Evolutionary conservation across 2,888 invertebrate genomes (phyloP), one percentile per base, ranked within the genome.

Genomic region (Drosophila rellima): DNA sequence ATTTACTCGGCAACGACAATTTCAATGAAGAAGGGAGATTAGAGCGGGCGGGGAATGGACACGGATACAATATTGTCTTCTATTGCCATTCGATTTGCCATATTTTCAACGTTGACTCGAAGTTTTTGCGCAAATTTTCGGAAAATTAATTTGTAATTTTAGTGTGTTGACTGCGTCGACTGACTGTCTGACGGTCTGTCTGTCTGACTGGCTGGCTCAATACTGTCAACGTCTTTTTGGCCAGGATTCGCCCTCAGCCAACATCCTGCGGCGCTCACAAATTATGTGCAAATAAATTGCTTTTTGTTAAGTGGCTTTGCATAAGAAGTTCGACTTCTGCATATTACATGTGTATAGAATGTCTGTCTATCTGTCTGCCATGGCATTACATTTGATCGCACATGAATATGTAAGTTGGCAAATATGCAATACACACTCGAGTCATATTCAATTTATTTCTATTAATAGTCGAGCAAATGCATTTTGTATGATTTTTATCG

Each of bases 81-180:
- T 17, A 7, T 33, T 40, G 15, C 3, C 67, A 44, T 47, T 33
- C 33, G 29, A 20, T 10, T 20, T 37, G 65, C 55, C 74, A 78
- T 70, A 74, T 78, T 78, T 78, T 74, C 82, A 45, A 39, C 52
- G 54, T 57, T 42, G 47, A 33, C 26, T 59, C 65, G 73, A 80
- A 84, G 88, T 84, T 85, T 85, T 74, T 79, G 80, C 82, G 48
- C 81, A 87, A 82, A 87, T 84, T 88, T 83, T 83, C 78, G 78
- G 69, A 74, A 86, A 86, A 89, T 88, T 89, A 86, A 89, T 88
- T 89, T 89, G 78, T 89, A 86, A 89, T 88, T 88, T 89, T 78
- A 78, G 81, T 86, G 52, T 51, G 39, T 64, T 60, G 65, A 3
- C 64, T 52, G 45, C 39, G 40, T 40, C 18, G 48, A 39, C 15